Conservation (phyloP, 30 jellyfish, hydroid and myxozoan species). For the Hydractinia symbiolongicarpus region DNA sequence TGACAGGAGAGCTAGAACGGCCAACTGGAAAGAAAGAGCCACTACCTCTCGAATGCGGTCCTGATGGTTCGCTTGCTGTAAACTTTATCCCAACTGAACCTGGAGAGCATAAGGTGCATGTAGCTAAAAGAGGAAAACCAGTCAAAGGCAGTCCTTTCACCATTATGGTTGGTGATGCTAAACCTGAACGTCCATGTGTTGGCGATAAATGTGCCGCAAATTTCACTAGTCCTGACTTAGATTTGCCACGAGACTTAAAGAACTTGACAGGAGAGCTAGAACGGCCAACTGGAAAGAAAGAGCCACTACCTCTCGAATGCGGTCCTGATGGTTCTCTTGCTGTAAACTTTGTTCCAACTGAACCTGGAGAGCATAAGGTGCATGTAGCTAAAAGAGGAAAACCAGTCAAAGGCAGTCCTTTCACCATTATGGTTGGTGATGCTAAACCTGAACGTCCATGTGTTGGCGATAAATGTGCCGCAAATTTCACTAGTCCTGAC, state of each 20-base stretch:
- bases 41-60: background rate
- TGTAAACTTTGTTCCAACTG: constrained; percentile 59
- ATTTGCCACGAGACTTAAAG: constrained; percentile 58
- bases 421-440: constrained; percentile 48
- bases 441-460: constrained; percentile 45
- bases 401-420: constrained; percentile 60
- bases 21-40: constrained; percentile 38
- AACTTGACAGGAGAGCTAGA: constrained; percentile 58
- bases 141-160: constrained; percentile 88
- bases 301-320: constrained; percentile 62
- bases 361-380: constrained; percentile 50
- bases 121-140: constrained; percentile 75
- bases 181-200: constrained; percentile 56
- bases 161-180: constrained; percentile 53
- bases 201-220: constrained; percentile 85
- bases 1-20: constrained; percentile 18
- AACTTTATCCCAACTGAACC: constrained; percentile 23
- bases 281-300: constrained; percentile 82
- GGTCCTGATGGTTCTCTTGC: constrained; percentile 71
- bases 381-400: constrained; percentile 42
- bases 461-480: constrained; percentile 77
- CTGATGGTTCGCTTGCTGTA: constrained; percentile 26
- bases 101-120: constrained; percentile 57
- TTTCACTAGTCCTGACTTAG: constrained; percentile 53
- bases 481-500: constrained; percentile 61